Conservation (phyloP, 2,113 vertebrate species). For the Erinaceus europaeus region DNA sequence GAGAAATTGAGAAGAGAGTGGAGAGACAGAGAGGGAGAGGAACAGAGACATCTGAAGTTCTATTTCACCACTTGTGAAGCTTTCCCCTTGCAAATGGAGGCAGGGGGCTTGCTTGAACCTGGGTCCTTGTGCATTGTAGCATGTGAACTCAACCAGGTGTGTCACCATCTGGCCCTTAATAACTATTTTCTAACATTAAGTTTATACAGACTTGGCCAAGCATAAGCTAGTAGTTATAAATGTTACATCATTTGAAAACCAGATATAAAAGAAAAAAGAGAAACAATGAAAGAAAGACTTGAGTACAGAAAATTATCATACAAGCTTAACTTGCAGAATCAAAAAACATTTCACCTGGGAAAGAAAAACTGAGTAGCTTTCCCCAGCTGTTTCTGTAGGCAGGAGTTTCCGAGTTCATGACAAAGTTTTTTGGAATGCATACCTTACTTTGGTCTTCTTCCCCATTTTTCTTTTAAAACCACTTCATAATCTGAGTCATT, state of each 20-base stretch:
- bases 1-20: too few species aligned
- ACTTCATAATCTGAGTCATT: neutral
- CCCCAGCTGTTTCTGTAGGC: neutral
- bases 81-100: too few species aligned
- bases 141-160: too few species aligned
- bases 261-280: neutral
- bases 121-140: too few species aligned
- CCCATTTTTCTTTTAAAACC: neutral
- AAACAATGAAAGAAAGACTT: constrained; percentile 1
- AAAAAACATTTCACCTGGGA: constrained; percentile 13
- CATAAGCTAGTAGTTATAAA: neutral
- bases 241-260: neutral
- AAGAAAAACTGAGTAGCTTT: neutral
- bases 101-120: too few species aligned
- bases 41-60: too few species aligned
- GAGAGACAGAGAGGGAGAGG: too few species aligned
- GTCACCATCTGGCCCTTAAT: too few species aligned
- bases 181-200: neutral
- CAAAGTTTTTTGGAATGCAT: neutral
- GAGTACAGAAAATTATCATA: neutral
- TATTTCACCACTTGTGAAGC: too few species aligned
- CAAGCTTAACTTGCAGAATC: neutral
- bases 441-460: neutral
- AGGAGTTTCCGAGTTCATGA: neutral
- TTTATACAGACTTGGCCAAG: neutral